Evolutionary conservation across 2,888 invertebrate species (phyloP), one percentile per base, ranked within the genome.

Genomic region (Pollenia labialis): DNA sequence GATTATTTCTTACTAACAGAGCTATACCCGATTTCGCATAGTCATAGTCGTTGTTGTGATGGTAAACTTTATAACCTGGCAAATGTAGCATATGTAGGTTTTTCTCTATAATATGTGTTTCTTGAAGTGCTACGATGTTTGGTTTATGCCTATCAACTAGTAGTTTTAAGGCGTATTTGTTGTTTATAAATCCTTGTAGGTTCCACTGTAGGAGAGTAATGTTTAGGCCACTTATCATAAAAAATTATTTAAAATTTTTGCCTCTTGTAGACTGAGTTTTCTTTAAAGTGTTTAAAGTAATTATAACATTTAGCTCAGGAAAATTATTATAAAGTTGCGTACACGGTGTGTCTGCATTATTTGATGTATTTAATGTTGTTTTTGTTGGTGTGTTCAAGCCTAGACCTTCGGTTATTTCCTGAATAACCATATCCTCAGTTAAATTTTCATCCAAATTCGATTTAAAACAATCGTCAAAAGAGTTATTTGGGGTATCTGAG

Each of bases 21-120:
- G 71, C 71, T 9, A 71, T 56, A 14, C 71, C 54, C n/a, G 71
- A 71, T 71, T 68, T 68, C 6, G 68, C 50, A 50, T 54, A 16
- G n/a, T 44, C 12, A 14, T 71, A 71, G 12, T 71, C 11, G 2
- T 71, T 56, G 40, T 71, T 71, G 42, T 71, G 44, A 18, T 54
- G 23, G 23, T 23, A 23, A 23, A 23, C 23, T 16, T 54, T 54
- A 18, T 11, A 54, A 18, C 52, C 52, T 14, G 64, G 44, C 18
- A 64, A 2, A 16, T 32, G 62, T 42, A 42, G n/a, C 62, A 62
- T n/a, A 11, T 64, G 64, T 42, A 42, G 12, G 9, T 42, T 62
- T 62, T 10, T 62, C 8, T 58, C 42, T n/a, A 62, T n/a, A 11
- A 42, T 62, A 40, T 62, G 62, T 62, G 62, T 62, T 62, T 62